These are phyloP conservation scores for Gymnorhina tibicen DNA, from an alignment of 2,113 vertebrate genomes.

Conservation along the genomic window DNA sequence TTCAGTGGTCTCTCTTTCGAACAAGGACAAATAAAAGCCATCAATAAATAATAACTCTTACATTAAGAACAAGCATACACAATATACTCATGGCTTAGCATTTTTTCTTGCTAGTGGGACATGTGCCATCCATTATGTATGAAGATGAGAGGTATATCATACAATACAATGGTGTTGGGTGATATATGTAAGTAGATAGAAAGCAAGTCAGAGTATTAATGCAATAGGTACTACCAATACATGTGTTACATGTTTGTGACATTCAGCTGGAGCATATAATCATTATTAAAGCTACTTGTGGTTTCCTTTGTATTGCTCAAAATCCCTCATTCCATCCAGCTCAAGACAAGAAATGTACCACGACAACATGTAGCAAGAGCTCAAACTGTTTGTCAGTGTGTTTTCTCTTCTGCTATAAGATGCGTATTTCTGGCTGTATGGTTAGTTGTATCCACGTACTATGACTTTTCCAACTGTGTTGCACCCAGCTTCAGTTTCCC, in stretches of 20 bases:
- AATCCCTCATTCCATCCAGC: background rate
- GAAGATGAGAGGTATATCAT: conserved; percentile 8
- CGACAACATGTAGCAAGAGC: background rate
- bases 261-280: background rate
- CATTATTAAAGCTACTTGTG: background rate
- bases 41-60: conserved; percentile 31
- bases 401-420: background rate
- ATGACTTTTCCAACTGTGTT: background rate
- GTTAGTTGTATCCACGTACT: background rate
- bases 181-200: background rate
- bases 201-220: background rate
- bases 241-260: background rate
- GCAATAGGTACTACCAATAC: background rate
- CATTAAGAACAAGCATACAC: background rate
- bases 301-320: background rate
- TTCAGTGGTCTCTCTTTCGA: conserved; percentile 2
- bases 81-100: background rate
- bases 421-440: background rate
- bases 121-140: background rate
- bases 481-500: background rate
- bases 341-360: background rate
- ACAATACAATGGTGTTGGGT: background rate
- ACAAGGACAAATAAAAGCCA: conserved; percentile 20
- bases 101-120: background rate
- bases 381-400: background rate